Evolutionary conservation across 2,888 invertebrate genomes (phyloP), one percentile per base, ranked within the genome.

Genomic region (Thymelicus sylvestris): DNA sequence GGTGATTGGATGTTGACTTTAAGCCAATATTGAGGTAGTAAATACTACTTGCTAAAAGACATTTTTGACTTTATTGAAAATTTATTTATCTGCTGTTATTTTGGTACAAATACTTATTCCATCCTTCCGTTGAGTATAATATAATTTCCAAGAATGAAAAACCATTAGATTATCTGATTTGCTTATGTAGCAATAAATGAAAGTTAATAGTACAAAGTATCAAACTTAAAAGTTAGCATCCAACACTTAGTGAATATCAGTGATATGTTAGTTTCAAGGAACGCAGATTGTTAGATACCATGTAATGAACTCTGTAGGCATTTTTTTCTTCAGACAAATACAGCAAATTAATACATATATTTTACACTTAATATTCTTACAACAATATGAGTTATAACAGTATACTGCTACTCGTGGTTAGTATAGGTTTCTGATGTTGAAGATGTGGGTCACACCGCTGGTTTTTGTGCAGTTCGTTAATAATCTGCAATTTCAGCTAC

Each of bases 191-290:
- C 24, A n/a, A 38, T 65, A 65, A 48, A 52, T 52, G 55, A 10
- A 47, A 63, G 2, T 39, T 38, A 47, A 63, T 7, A 62, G 68
- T 69, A 69, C 68, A 63, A 69, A 69, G 19, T 57, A 48, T 44
- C 52, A 15, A 13, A 44, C 70, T 57, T 70, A 50, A 47, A 69
- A 70, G 70, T 70, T 50, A 70, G 57, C 70, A 70, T 70, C 65
- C 70, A 70, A 70, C 70, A 71, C 70, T 71, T 71, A 66, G 70
- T 55, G 50, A 70, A 71, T 71, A 71, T 70, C 59, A 70, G 50
- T 65, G 65, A 65, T 61, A 66, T 61, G 66, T 71, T 71, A 66
- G 66, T 71, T 61, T 67, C 24, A 60, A 66, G 48, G 39, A 7
- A 66, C 61, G 50, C 66, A 52, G 31, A 61, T 71, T 71, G 70